Conservation (phyloP, 2,797 vertebrate genomes). For the Lacerta agilis region DNA sequence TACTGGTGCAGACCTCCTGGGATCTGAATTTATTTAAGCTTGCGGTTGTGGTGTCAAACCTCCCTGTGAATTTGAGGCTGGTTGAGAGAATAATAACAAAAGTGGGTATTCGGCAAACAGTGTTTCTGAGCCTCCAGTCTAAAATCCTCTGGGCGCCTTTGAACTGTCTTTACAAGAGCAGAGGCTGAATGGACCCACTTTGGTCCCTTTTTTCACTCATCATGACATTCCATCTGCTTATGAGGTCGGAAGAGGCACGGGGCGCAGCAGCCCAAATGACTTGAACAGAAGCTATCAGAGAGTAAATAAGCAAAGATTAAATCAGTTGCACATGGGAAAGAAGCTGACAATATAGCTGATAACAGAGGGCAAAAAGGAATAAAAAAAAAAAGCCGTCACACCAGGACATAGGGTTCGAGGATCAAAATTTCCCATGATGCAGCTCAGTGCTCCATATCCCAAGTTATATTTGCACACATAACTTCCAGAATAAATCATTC, state of each 20-base stretch:
- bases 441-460: neutral
- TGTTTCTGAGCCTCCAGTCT: neutral
- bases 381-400: neutral
- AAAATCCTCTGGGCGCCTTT: slow-evolving; percentile 17
- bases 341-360: neutral
- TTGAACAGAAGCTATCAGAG: slow-evolving; percentile 2
- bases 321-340: neutral
- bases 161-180: slow-evolving; percentile 2
- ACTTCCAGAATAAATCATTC: neutral
- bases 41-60: neutral
- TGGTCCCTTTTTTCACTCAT: neutral
- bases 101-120: neutral
- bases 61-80: neutral
- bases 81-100: neutral
- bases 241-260: neutral
- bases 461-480: neutral
- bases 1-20: neutral
- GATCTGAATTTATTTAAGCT: neutral
- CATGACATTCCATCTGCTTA: neutral
- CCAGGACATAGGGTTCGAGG: neutral
- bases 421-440: neutral
- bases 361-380: neutral
- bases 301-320: slow-evolving; percentile 8
- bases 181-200: neutral
- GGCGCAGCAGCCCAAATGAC: neutral